Evolutionary conservation across 2,113 vertebrate genomes (phyloP), one percentile per base, ranked within the genome.

Genomic region (Bucco capensis): DNA sequence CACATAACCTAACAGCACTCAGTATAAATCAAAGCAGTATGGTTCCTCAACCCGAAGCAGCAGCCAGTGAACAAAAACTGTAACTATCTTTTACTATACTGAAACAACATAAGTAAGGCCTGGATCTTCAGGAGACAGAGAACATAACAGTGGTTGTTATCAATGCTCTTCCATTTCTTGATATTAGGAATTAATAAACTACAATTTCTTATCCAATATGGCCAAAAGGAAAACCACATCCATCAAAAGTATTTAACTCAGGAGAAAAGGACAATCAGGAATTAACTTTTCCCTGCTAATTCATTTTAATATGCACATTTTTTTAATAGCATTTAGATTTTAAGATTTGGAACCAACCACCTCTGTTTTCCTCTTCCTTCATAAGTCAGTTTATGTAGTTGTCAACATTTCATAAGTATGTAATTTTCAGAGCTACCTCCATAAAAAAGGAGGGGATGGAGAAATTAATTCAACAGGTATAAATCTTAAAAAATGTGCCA

Each of bases 1-100:
- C 38, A 47, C 0, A 0, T 8, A 10, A 54, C 10, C 6, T 65
- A 69, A 69, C 2, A 7, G 22, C 6, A 21, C 11, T 49, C 27
- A 15, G 9, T 5, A 47, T 14, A 78, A 90, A 75, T 31, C 30
- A 74, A 85, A 66, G 64, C 40, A n/a, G 12, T 4, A 24, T 6
- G 11, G 27, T 22, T 64, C 62, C 70, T 84, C 16, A 67, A 3
- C 3, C 0, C 22, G 24, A 77, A 70, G 16, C 27, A 66, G 33
- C 2, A 35, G 11, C 24, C 9, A 11, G 3, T 3, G 6, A 79
- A n/a, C 2, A 2, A 58, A 40, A 7, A 30, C 8, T 18, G 33
- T 13, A 53, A 18, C 38, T 50, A 37, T 10, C 42, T 37, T 60
- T 46, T 28, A 51, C 12, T 12, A 19, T 8, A 42, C 30, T 51